Evolutionary conservation across 2,113 vertebrate genomes (phyloP).

Genomic region (Bubalus kerabau): DNA sequence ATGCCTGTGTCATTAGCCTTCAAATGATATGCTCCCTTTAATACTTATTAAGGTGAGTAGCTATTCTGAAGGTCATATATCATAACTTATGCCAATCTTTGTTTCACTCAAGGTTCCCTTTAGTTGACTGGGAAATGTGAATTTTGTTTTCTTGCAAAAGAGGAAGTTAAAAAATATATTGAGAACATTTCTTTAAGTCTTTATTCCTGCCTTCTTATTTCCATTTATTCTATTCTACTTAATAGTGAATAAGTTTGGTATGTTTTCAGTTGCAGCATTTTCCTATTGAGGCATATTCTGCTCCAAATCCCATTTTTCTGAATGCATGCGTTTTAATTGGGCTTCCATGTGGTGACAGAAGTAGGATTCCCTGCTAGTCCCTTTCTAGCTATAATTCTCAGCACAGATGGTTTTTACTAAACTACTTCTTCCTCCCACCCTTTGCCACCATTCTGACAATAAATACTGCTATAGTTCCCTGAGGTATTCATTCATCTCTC

Average conservation of each 20-base stretch:
- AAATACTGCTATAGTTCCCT: background rate
- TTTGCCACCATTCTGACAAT: background rate
- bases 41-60: background rate
- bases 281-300: background rate
- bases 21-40: background rate
- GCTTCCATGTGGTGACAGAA: conserved; percentile 7
- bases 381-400: conserved; percentile 31
- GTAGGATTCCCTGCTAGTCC: background rate
- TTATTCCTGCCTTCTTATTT: conserved; percentile 19
- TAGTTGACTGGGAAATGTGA: background rate
- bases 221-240: background rate
- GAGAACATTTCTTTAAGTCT: conserved; percentile 27
- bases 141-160: conserved; percentile 33
- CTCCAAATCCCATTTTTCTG: background rate
- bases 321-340: conserved; percentile 20
- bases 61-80: background rate
- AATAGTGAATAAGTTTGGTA: conserved; percentile 14
- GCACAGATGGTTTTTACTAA: conserved; percentile 35
- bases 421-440: background rate
- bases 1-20: background rate
- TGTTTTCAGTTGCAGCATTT: background rate
- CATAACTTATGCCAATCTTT: background rate
- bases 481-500: background rate
- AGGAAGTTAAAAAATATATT: background rate
- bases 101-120: conserved; percentile 6